These are phyloP conservation scores for Synchiropus splendidus DNA, from an alignment of 2,113 vertebrate species.

Conservation along the genomic window DNA sequence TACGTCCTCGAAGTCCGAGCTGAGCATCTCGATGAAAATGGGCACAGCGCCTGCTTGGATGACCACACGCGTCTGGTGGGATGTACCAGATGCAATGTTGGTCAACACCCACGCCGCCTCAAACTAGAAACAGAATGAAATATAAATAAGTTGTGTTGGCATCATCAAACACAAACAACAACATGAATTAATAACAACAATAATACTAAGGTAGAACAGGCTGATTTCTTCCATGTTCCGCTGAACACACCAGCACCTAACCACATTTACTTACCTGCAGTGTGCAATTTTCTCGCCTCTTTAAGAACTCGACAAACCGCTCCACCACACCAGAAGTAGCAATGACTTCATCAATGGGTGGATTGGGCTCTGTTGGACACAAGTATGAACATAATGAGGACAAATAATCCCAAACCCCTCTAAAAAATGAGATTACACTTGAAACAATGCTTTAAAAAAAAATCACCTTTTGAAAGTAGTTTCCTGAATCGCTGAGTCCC, in stretches of 20 bases:
- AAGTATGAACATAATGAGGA: neutral
- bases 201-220: no score
- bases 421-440: neutral
- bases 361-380: slow-evolving; percentile 80
- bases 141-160: no score
- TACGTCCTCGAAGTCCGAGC: slow-evolving; percentile 95
- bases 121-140: slow-evolving; percentile 67
- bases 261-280: slow-evolving; percentile 74
- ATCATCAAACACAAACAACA: slow-evolving; percentile 3
- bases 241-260: no score
- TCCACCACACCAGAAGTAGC: slow-evolving; percentile 89
- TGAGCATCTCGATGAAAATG: slow-evolving; percentile 94
- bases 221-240: no score
- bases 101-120: slow-evolving; percentile 97
- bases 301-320: slow-evolving; percentile 95
- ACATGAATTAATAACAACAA: neutral
- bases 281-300: slow-evolving; percentile 93
- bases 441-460: neutral
- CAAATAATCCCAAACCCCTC: neutral
- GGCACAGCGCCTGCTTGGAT: slow-evolving; percentile 96
- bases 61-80: slow-evolving; percentile 92
- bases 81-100: slow-evolving; percentile 96
- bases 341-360: slow-evolving; percentile 97
- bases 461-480: slow-evolving; percentile 91
- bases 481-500: slow-evolving; percentile 96